These are phyloP conservation scores for Ceratothoa steindachneri DNA, from an alignment of 2,888 invertebrate species.

Conservation along the genomic window DNA sequence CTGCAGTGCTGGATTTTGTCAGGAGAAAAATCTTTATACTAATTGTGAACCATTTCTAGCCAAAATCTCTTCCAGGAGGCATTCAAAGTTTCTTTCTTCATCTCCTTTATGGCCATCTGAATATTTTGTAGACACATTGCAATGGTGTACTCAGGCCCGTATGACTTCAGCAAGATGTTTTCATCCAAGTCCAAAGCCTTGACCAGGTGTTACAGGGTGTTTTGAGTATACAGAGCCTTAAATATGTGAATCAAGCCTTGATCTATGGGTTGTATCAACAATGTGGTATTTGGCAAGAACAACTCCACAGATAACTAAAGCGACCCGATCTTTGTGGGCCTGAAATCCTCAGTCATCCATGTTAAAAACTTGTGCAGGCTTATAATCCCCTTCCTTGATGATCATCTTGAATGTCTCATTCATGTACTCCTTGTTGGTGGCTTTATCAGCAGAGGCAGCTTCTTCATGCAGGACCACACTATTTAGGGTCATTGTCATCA, in stretches of 20 bases:
- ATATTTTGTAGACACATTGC: background rate
- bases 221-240: too few relatives aligned
- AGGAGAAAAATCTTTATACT: background rate
- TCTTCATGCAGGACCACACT: background rate
- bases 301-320: too few relatives aligned
- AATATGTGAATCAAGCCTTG: too few relatives aligned
- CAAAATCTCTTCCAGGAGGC: background rate
- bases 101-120: slow-evolving; percentile 11
- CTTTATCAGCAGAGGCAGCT: background rate
- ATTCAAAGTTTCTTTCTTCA: slow-evolving; percentile 4
- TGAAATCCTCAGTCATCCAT: background rate
- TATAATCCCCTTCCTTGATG: slow-evolving; percentile 15
- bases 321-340: too few relatives aligned
- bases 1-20: background rate
- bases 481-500: background rate
- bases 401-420: slow-evolving; percentile 2
- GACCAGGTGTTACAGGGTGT: too few relatives aligned
- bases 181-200: too few relatives aligned
- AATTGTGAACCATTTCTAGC: background rate
- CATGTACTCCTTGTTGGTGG: background rate
- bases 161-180: too few relatives aligned
- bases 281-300: background rate
- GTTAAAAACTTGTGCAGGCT: background rate
- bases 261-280: background rate
- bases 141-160: slow-evolving; percentile 13